Conservation (phyloP, 2,797 vertebrate genomes). For the Hephaestus fuliginosus region DNA sequence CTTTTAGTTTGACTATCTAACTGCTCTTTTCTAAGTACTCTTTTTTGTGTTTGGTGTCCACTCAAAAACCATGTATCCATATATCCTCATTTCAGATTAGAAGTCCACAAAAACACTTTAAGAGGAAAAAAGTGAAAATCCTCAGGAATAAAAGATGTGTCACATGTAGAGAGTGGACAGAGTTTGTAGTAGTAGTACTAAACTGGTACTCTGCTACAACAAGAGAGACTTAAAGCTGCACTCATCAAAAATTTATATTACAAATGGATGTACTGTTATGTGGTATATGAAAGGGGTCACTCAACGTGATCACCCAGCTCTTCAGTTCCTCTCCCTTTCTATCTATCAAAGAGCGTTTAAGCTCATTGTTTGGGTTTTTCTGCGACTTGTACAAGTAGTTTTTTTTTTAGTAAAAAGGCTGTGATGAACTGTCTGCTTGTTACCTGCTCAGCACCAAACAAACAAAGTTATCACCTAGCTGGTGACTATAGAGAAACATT, state of each 20-base stretch:
- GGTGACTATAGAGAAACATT: neutral
- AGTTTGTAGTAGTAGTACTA: neutral
- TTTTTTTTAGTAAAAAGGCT: neutral
- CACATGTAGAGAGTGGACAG: neutral
- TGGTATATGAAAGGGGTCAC: neutral
- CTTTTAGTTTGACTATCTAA: neutral
- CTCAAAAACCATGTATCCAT: neutral
- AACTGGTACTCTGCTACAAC: neutral
- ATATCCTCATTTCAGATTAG: neutral
- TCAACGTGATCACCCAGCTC: no score
- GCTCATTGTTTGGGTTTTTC: conserved; percentile 14
- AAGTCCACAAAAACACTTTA: neutral
- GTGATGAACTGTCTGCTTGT: neutral
- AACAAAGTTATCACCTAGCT: neutral
- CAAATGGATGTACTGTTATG: neutral
- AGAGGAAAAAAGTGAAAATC: neutral
- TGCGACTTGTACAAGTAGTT: neutral
- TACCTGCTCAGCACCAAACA: neutral
- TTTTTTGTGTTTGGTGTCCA: neutral
- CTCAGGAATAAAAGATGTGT: neutral
- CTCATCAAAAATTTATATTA: neutral
- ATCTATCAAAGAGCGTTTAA: neutral
- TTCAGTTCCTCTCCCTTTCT: neutral
- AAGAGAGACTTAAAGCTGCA: no score
- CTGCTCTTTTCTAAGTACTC: neutral